phyloP scores from a whole-genome alignment of 2,113 vertebrate genomes.

The Ictalurus punctatus region DNA sequence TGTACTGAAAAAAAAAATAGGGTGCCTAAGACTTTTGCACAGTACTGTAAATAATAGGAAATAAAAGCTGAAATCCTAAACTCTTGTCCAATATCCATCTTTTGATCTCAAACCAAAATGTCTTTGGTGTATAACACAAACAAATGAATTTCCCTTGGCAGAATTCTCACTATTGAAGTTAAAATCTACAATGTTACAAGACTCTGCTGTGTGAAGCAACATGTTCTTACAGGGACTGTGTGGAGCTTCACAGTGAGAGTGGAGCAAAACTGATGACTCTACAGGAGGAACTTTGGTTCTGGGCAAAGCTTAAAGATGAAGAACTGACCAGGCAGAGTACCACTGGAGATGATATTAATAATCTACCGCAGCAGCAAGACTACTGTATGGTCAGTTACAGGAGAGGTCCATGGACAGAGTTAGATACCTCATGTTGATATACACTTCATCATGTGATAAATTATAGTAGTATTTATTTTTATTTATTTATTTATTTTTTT shows the following conservation, averaged over 20 bases:
- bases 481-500: too few species aligned
- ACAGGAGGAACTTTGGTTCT: slow-evolving; percentile 80
- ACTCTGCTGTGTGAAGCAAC: slow-evolving; percentile 1
- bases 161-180: too few species aligned
- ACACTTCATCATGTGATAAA: background rate
- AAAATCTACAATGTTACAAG: background rate
- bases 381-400: slow-evolving; percentile 75
- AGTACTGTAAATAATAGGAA: too few species aligned
- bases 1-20: too few species aligned
- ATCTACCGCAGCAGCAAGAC: slow-evolving; percentile 77
- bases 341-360: slow-evolving; percentile 75
- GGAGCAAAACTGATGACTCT: slow-evolving; percentile 76
- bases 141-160: too few species aligned
- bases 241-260: slow-evolving; percentile 79
- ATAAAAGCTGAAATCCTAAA: too few species aligned
- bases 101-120: too few species aligned
- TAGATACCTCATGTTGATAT: background rate
- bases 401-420: background rate
- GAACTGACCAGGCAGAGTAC: slow-evolving; percentile 78
- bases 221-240: slow-evolving; percentile 68
- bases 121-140: too few species aligned
- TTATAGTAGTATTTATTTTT: background rate
- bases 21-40: too few species aligned
- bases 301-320: slow-evolving; percentile 79
- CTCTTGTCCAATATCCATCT: too few species aligned